Base-by-base conservation (phyloP, 2,888 invertebrate species). In the Perdita meconis region DNA sequence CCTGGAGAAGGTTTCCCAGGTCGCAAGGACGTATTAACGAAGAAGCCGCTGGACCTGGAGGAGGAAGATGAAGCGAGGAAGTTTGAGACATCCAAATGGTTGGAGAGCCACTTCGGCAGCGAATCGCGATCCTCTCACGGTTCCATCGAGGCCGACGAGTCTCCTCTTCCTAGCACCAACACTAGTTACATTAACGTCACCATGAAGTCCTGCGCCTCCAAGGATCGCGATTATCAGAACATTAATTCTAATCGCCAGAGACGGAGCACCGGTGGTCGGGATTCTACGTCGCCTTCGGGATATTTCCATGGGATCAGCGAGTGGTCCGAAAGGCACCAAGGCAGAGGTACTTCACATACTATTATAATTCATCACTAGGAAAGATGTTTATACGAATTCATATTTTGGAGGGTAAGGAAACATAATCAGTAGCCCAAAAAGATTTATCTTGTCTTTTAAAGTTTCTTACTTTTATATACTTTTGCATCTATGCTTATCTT, bases 51-150 rank as follows among this genome's bases (percentile, higher is more conserved):
- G 79, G 97, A 97, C 92, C 96, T 97, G 88, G 97, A 97, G 90
- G 95, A 96, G 88, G 97, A 97, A 91, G 97, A 97, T 92, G 96
- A 97, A 92, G 97, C 97, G 5, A 94, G 97, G 75, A 97, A 97
- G 92, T 96, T 96, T 82, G 97, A 97, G 93, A 97, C 97, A 0
- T 97, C 96, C 80, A 97, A 97, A 93, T 97, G 97, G 97, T 94
- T 97, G 65, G 97, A 97, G 89, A 96, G 96, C 89, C 97, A 98
- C 92, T 97, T 98, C 90, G 97, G 97, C 61, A 97, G 96, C 90
- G 97, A 97, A 80, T 97, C 97, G 1, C 94, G 95, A 13, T 96
- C 96, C 0, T 96, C 97, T 0, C 95, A 95, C 84, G 95, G 95
- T 82, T 96, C 96, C 12, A 93, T 95, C 65, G 95, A 95, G 8